These are phyloP conservation scores for Porites divaricata DNA, from an alignment of 92 coral and sea anemone genomes.

Conservation along the genomic window DNA sequence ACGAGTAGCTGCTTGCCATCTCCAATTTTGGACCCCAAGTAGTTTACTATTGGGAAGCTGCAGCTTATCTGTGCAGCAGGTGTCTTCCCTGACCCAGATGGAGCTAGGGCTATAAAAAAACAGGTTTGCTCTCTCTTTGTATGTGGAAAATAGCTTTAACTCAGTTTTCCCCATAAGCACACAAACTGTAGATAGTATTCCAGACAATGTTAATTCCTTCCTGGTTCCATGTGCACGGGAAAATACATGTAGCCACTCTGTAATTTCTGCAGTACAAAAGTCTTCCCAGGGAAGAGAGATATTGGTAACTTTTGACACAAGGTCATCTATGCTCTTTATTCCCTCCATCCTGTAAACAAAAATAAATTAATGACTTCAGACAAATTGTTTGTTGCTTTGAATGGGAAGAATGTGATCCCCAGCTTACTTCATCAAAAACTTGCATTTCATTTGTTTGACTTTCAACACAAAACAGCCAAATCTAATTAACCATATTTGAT, in stretches of 20 bases:
- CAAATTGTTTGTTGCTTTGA: background rate
- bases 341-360: background rate
- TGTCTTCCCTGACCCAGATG: conserved; percentile 57
- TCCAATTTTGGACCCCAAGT: conserved; percentile 25
- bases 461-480: too few relatives aligned
- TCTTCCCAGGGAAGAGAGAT: conserved; percentile 35
- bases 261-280: background rate
- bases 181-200: conserved; percentile 28
- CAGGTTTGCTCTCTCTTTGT: conserved; percentile 35
- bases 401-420: background rate
- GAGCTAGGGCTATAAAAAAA: conserved; percentile 47
- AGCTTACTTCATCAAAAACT: background rate
- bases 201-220: conserved; percentile 21
- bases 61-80: conserved; percentile 38
- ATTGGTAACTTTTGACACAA: conserved; percentile 19
- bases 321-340: conserved; percentile 4
- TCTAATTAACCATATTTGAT: too few relatives aligned
- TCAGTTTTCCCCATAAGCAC: conserved; percentile 38
- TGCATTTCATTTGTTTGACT: background rate
- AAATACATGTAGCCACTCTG: conserved; percentile 37
- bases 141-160: conserved; percentile 29
- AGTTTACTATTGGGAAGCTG: conserved; percentile 13
- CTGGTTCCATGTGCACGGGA: conserved; percentile 38
- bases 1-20: conserved; percentile 29
- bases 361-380: background rate